A percentile compares a stretch with the other conserved stretches of the same genome.
Evolutionary conservation across 2,797 vertebrate species (phyloP).

Genomic region (Caiman crocodilus): DNA sequence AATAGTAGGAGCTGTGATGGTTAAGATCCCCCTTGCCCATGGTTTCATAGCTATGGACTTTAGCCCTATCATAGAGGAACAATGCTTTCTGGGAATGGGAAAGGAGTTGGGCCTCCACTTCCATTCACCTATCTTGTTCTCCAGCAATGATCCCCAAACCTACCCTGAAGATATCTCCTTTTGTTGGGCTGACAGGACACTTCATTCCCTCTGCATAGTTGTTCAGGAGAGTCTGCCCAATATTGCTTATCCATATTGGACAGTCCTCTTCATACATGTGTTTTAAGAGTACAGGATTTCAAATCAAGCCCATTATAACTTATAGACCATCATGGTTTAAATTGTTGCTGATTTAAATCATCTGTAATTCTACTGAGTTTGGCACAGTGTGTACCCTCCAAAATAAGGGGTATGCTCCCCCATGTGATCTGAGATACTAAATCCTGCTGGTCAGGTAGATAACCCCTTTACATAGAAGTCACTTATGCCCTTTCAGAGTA

Average conservation of each 20-base stretch:
- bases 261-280: background rate
- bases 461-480: background rate
- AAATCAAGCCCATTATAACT: background rate
- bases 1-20: background rate
- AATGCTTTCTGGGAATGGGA: background rate
- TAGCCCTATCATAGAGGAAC: background rate
- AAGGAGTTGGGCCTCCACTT: background rate
- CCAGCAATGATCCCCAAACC: background rate
- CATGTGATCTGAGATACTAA: background rate
- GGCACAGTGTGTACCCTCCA: background rate
- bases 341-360: background rate
- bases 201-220: background rate
- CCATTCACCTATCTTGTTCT: background rate
- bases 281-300: background rate
- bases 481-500: background rate
- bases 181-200: background rate
- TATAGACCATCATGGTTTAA: background rate
- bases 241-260: background rate
- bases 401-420: background rate
- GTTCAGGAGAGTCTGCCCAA: background rate
- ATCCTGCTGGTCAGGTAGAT: background rate
- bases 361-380: background rate
- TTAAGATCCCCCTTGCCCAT: background rate
- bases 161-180: background rate
- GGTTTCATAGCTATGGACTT: fast-evolving